phyloP scores from a whole-genome alignment of 1,140 invertebrate species.

The Drosophila obscura region DNA sequence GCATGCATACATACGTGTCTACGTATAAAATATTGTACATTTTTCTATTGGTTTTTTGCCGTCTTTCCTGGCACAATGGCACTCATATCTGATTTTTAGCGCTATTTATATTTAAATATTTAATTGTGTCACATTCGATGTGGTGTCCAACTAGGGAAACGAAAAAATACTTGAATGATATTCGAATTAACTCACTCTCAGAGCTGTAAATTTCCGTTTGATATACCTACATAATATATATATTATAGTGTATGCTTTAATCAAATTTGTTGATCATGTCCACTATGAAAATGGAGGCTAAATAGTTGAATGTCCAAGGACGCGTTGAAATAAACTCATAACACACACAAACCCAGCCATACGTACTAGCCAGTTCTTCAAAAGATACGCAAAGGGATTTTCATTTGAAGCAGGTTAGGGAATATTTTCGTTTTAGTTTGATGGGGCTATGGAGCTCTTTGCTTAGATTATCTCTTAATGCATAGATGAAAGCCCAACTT shows the following conservation, averaged over 20 bases:
- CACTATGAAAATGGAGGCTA: slow-evolving; percentile 29
- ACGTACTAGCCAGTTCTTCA: slow-evolving; percentile 51
- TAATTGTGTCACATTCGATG: slow-evolving; percentile 53
- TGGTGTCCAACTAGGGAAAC: slow-evolving; percentile 11
- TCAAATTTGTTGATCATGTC: slow-evolving; percentile 50
- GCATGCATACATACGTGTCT: no score
- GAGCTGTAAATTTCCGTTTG: slow-evolving; percentile 45
- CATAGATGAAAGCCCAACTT: no score
- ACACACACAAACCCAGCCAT: slow-evolving; percentile 25
- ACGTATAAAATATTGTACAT: slow-evolving; percentile 51
- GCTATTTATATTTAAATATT: slow-evolving; percentile 35
- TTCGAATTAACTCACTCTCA: slow-evolving; percentile 47
- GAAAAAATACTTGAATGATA: slow-evolving; percentile 38
- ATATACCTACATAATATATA: slow-evolving; percentile 20
- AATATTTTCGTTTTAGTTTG: not conserved
- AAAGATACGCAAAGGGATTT: slow-evolving; percentile 3
- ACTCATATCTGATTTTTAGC: slow-evolving; percentile 28
- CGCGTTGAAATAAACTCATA: slow-evolving; percentile 48
- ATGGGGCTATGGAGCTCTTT: no score
- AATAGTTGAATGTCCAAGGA: slow-evolving; percentile 54
- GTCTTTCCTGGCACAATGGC: slow-evolving; percentile 22
- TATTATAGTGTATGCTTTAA: slow-evolving; percentile 27
- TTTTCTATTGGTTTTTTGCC: slow-evolving; percentile 34
- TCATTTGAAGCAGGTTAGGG: not conserved
- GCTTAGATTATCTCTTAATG: no score